Evolutionary conservation across 2,888 invertebrate species (phyloP), one percentile per base, ranked within the genome.

Genomic region (Cactoblastis cactorum): DNA sequence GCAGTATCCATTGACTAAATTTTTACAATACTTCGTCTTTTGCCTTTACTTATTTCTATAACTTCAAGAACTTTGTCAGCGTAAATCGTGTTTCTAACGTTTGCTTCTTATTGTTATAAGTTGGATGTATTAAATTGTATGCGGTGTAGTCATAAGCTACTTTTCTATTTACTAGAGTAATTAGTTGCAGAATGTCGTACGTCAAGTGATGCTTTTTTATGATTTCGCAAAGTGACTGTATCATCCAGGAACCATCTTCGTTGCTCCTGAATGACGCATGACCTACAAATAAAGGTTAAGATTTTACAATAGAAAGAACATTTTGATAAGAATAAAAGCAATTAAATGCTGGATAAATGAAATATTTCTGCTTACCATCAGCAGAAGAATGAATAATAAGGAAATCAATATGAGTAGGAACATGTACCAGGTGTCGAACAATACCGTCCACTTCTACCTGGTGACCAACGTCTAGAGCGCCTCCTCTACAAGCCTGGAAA

Each of bases 51-150:
- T 38, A 2, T 17, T 11, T 28, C 49, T 52, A 63, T 48, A 69
- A 65, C 43, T 63, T 69, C n/a, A 74, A 56, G 5, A 75, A 54
- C 53, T 80, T 85, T 0, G 83, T 84, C 49, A 86, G 59, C 1
- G 81, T 76, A 22, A 69, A 82, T 38, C 74, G 67, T 0, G 80
- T 77, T 56, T 84, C 86, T 0, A 83, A 80, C 65, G 79, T 82
- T 54, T 80, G 80, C 53, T 83, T 83, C 55, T 77, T 84, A 15
- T 75, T 62, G 35, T 77, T 61, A 2, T 62, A 65, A 0, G 50
- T 51, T 8, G 6, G 50, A 6, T 67, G 52, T 0, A 45, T 56
- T 0, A 74, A 72, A 0, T 73, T 66, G 51, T 71, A 66, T 0
- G 80, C 74, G 1, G 41, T 52, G 24, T 68, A 62, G 1, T 74